Conservation (phyloP, 2,888 invertebrate species). For the Cheiracanthium punctorium region DNA sequence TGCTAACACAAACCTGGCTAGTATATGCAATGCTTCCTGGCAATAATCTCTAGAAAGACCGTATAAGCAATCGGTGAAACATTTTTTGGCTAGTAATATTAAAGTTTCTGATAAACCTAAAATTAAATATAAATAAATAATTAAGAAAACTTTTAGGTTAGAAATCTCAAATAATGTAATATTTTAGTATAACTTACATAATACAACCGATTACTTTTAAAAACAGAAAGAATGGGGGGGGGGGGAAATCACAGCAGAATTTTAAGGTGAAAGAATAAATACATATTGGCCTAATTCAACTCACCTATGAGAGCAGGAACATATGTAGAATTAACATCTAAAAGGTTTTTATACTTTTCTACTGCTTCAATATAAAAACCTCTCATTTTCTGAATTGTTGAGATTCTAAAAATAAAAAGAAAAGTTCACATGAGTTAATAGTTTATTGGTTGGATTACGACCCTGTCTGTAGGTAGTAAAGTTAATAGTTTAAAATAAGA, state of each 20-base stretch:
- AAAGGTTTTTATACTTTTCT: conserved; percentile 81
- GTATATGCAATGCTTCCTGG: conserved; percentile 82
- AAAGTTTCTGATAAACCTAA: conserved; percentile 86
- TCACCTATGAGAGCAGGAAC: conserved; percentile 84
- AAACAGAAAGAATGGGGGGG: too few species aligned
- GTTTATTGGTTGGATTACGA: too few species aligned
- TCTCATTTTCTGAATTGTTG: conserved; percentile 78
- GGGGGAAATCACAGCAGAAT: too few species aligned
- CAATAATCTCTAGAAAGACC: conserved; percentile 84
- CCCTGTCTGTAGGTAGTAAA: too few species aligned
- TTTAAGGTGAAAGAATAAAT: too few species aligned
- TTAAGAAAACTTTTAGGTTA: too few species aligned
- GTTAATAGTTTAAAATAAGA: too few species aligned
- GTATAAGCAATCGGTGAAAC: conserved; percentile 82
- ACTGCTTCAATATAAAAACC: conserved; percentile 86
- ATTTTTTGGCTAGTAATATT: conserved; percentile 83
- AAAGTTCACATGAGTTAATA: too few species aligned
- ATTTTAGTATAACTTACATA: too few species aligned
- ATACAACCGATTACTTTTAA: too few species aligned
- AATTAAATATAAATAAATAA: background rate
- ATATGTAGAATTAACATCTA: conserved; percentile 80
- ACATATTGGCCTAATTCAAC: too few species aligned
- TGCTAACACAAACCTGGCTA: conserved; percentile 77
- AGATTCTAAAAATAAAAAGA: conserved; percentile 73
- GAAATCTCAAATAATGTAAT: too few species aligned